Base-by-base conservation (phyloP, 2,797 vertebrate genomes). In the Balearica regulorum region DNA sequence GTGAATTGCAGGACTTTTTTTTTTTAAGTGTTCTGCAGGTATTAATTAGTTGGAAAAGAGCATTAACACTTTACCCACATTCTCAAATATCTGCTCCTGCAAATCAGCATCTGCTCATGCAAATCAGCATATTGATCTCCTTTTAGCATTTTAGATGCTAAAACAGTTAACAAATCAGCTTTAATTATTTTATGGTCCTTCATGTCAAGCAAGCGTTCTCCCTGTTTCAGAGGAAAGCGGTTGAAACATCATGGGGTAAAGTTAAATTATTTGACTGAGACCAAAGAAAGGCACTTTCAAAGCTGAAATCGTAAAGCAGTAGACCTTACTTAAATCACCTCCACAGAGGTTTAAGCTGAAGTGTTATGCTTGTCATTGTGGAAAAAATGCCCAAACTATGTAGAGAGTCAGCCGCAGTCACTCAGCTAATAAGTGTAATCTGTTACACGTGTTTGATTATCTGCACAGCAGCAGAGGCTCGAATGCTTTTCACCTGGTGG, bases 351-450 rank as follows among this genome's bases (percentile, higher is more conserved):
- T 92, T 93, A 87, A 93, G 64, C 75, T 75, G 29, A 93, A 96
- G 75, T 71, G 57, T 81, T 96, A 37, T 33, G 46, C 79, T 81
- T 96, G 87, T 92, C 92, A 83, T 21, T 73, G 79, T 85, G 53
- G 46, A 95, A 90, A 86, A 82, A 19, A 76, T 64, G 60, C 44
- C 54, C 69, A 64, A 91, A 88, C 84, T 69, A 76, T n/a, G 82
- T 68, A 91, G 89, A 58, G 82, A 93, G 82, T 75, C 82, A 92
- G 78, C 75, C 2, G 3, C 90, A 91, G 82, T 87, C 92, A 78
- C 72, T 93, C 68, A 78, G 82, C 48, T 95, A 95, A 93, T 96
- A 94, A 85, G 57, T 68, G 87, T 92, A 95, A 96, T 96, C 94
- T 89, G 72, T 83, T 91, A 44, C 76, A 53, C 2, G 6, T 73